Evolutionary conservation across 2,113 vertebrate species (phyloP).

Genomic region (Polyodon spathula): DNA sequence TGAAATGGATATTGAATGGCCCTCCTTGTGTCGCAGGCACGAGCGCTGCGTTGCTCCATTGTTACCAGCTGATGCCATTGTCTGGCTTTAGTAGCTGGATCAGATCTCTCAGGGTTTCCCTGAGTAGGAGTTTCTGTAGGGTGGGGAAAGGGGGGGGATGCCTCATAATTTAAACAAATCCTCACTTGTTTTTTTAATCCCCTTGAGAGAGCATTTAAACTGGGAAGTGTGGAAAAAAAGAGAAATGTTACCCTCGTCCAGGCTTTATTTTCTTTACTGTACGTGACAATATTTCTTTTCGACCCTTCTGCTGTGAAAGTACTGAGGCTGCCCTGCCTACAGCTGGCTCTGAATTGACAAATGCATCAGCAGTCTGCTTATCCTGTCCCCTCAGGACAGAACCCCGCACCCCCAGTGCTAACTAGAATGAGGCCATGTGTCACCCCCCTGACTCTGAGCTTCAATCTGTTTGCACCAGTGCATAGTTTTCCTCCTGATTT

Average conservation of each 20-base stretch:
- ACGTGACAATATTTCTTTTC: neutral
- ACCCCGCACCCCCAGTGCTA: neutral
- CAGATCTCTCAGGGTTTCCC: conserved; percentile 28
- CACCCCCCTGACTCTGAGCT: neutral
- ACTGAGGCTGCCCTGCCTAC: conserved; percentile 24
- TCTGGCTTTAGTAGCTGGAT: conserved; percentile 33
- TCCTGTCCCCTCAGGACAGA: conserved; percentile 15
- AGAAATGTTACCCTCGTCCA: neutral
- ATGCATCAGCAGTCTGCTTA: conserved; percentile 20
- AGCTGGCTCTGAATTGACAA: conserved; percentile 42
- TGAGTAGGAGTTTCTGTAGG: conserved; percentile 9
- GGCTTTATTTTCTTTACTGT: neutral
- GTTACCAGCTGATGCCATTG: conserved; percentile 55
- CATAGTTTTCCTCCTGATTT: too few species aligned
- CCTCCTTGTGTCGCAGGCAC: conserved; percentile 53
- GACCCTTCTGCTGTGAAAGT: conserved; percentile 37
- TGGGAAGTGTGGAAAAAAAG: neutral
- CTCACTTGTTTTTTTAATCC: conserved; percentile 50
- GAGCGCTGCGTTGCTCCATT: conserved; percentile 50
- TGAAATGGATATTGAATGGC: conserved; percentile 62
- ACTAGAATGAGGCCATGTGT: neutral
- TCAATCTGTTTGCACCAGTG: too few species aligned
- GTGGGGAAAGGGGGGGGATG: conserved; percentile 34
- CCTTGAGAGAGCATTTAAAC: neutral
- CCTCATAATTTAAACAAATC: conserved; percentile 52